Evolutionary conservation across 2,797 vertebrate species (phyloP), one percentile per base, ranked within the genome.

Genomic region (Malurus leucopterus): DNA sequence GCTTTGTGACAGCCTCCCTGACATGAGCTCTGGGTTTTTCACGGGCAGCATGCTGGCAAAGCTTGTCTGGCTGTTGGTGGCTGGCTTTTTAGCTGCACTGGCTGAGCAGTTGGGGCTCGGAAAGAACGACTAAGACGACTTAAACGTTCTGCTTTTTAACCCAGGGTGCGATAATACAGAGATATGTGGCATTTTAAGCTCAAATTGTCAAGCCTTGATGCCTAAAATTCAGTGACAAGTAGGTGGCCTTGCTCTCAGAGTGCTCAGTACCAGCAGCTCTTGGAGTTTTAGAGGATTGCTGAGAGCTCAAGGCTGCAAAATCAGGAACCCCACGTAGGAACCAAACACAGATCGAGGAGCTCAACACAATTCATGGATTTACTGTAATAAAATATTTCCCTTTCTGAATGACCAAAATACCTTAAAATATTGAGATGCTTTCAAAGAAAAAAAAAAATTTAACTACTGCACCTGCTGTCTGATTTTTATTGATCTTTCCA

Each of bases 31-130:
- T 95, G 95, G 96, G 92, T 86, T 93, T 91, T 95, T 91, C 93
- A 62, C 92, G 95, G 97, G 96, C 97, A 96, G 98, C 98, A 98
- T 98, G 98, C 97, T 98, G 97, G 98, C 98, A 97, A 84, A 84
- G 97, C 96, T 95, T 97, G 96, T 97, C 94, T 98, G 98, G 98
- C 98, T 98, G 98, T 97, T 96, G 97, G 97, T 98, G 98, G 98
- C 97, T 97, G 98, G 98, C 98, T 98, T 98, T 91, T 97, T 97
- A 98, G 98, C 98, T 98, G 96, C 95, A 94, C 97, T 97, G 96
- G 96, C 97, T 98, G 96, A 97, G 96, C 96, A 96, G 94, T 96
- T 89, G 93, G 95, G 93, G 92, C 94, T 97, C 75, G 9, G 74
- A n/a, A 95, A 93, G 94, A 96, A 96, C 94, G 54, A 80, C 96